Evolutionary conservation across 1,140 invertebrate species (phyloP).

Genomic region (Cheumatopsyche charites): DNA sequence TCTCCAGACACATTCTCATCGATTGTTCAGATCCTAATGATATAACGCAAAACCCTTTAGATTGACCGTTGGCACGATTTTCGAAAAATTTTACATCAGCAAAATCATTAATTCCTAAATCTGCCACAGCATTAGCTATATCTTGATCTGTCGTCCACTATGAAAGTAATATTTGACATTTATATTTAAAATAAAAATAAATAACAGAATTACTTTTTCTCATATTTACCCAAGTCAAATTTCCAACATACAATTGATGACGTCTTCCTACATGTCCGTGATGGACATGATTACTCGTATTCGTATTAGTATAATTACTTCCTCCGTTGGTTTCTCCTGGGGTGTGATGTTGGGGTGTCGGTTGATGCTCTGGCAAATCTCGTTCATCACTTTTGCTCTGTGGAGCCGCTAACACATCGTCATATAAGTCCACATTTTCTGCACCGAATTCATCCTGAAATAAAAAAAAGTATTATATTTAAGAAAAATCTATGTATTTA

Average conservation of each 20-base stretch:
- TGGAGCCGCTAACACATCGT: slow-evolving; percentile 90
- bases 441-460: slow-evolving; percentile 82
- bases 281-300: slow-evolving; percentile 68
- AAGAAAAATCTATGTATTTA: no score
- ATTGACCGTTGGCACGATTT: slow-evolving; percentile 98
- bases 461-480: slow-evolving; percentile 41
- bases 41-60: slow-evolving; percentile 96
- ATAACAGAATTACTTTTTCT: slow-evolving; percentile 18
- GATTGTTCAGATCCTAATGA: slow-evolving; percentile 92
- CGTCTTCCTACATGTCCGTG: slow-evolving; percentile 69
- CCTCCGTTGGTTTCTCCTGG: slow-evolving; percentile 74
- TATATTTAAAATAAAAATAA: slow-evolving; percentile 6
- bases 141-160: slow-evolving; percentile 99
- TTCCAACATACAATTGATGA: slow-evolving; percentile 93
- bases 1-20: slow-evolving; percentile 87
- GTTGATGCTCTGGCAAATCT: slow-evolving; percentile 59
- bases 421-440: slow-evolving; percentile 93
- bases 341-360: slow-evolving; percentile 56
- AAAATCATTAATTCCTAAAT: slow-evolving; percentile 91
- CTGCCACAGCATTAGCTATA: slow-evolving; percentile 84
- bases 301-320: slow-evolving; percentile 70
- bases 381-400: slow-evolving; percentile 61
- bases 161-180: slow-evolving; percentile 47
- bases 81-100: slow-evolving; percentile 99
- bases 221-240: slow-evolving; percentile 83